Percentiles rank a stretch among this genome's conserved stretches.
phyloP scores from a whole-genome alignment of 2,113 vertebrate species.

The Paedocypris sp. region DNA sequence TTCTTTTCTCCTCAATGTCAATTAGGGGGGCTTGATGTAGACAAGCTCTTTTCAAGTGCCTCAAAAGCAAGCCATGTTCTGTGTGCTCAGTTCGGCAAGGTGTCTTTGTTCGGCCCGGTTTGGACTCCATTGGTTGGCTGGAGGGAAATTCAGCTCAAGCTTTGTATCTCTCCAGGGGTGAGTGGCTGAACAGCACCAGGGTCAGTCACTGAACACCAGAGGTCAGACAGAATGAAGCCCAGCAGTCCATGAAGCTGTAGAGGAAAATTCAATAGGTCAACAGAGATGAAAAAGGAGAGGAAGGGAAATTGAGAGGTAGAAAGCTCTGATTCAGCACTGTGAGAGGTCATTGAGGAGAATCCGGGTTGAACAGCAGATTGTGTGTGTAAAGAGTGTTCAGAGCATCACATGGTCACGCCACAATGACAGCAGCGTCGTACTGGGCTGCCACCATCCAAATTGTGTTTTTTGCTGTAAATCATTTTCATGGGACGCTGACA shows the following conservation, averaged over 20 bases:
- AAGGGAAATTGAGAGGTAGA: not conserved
- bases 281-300: conserved; percentile 7
- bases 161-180: not conserved
- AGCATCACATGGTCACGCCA: not conserved
- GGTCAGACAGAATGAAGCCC: conserved; percentile 29
- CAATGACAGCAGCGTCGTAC: not conserved
- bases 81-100: not conserved
- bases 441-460: not conserved
- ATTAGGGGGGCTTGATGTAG: conserved; percentile 5
- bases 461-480: not conserved
- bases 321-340: conserved; percentile 28
- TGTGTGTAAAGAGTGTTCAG: conserved; percentile 20
- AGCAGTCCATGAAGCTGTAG: conserved; percentile 23
- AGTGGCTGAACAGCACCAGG: not conserved
- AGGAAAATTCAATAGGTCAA: conserved; percentile 30
- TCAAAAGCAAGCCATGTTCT: conserved; percentile 12
- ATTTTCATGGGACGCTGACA: no score
- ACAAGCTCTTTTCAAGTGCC: conserved; percentile 7
- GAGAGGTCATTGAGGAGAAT: conserved; percentile 27
- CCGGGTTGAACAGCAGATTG: conserved; percentile 1
- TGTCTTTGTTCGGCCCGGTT: not conserved
- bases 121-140: not conserved
- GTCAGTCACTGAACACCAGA: conserved; percentile 3
- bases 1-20: not conserved
- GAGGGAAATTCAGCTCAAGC: not conserved